Conservation (phyloP, 2,797 vertebrate genomes). For the Ceyx erithaca region DNA sequence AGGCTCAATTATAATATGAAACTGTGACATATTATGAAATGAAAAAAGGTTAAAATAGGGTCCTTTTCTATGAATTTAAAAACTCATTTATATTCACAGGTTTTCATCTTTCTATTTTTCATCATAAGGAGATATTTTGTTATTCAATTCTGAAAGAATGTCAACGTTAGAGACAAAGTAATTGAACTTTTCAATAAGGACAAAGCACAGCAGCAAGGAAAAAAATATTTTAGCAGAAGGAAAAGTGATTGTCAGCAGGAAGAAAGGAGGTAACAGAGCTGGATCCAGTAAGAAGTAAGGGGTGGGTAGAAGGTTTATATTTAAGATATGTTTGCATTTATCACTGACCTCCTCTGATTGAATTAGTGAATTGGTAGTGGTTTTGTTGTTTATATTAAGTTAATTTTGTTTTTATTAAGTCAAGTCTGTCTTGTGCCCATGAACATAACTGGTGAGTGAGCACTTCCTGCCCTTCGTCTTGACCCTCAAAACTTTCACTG, state of each 20-base stretch:
- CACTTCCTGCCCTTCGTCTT: too few species aligned
- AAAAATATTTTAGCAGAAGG: neutral
- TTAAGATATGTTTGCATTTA: too few species aligned
- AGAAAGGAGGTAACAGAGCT: too few species aligned
- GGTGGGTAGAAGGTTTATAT: too few species aligned
- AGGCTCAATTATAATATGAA: neutral
- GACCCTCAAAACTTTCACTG: too few species aligned
- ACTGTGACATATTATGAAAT: neutral
- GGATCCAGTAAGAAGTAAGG: too few species aligned
- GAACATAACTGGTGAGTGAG: too few species aligned
- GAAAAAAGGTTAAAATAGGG: neutral
- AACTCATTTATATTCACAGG: neutral
- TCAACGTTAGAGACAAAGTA: neutral
- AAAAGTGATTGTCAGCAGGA: neutral
- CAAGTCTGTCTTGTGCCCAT: too few species aligned
- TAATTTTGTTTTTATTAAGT: too few species aligned
- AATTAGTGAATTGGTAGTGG: too few species aligned
- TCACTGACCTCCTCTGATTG: too few species aligned
- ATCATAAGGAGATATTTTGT: neutral
- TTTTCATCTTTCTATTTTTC: neutral
- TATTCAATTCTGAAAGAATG: neutral
- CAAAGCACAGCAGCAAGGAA: neutral
- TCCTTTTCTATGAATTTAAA: slow-evolving; percentile 15
- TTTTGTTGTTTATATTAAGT: too few species aligned
- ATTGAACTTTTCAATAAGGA: neutral